phyloP scores from a whole-genome alignment of 2,888 invertebrate species.

The Lepidocyrtinus sp. region DNA sequence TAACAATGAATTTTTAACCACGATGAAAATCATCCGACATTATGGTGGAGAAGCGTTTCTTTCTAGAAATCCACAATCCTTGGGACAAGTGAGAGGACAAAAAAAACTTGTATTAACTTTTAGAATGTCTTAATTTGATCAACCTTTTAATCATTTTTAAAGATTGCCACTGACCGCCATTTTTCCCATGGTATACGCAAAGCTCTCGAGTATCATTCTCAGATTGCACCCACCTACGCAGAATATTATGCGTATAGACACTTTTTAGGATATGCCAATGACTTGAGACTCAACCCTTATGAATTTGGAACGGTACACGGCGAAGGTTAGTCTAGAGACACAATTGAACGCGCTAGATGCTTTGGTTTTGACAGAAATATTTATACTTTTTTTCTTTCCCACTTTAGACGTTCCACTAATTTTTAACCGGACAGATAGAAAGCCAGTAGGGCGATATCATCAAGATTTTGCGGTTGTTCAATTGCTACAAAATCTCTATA shows the following conservation, averaged over 20 bases:
- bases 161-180: slow-evolving; percentile 59
- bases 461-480: slow-evolving; percentile 58
- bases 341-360: too few species aligned
- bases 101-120: neutral
- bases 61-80: slow-evolving; percentile 39
- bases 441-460: slow-evolving; percentile 45
- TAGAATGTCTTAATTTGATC: neutral
- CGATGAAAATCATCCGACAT: slow-evolving; percentile 44
- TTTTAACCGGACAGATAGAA: slow-evolving; percentile 56
- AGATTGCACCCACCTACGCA: slow-evolving; percentile 58
- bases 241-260: slow-evolving; percentile 54
- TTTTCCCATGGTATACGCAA: slow-evolving; percentile 55
- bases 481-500: slow-evolving; percentile 53
- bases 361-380: too few species aligned
- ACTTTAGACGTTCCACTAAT: slow-evolving; percentile 48
- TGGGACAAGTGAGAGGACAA: slow-evolving; percentile 43
- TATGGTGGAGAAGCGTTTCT: slow-evolving; percentile 55
- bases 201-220: slow-evolving; percentile 47
- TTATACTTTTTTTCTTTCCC: too few species aligned
- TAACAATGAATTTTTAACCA: slow-evolving; percentile 39
- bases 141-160: neutral
- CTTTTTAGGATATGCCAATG: slow-evolving; percentile 53
- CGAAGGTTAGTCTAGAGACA: slow-evolving; percentile 23
- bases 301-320: slow-evolving; percentile 59
- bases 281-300: slow-evolving; percentile 50